Evolutionary conservation across 2,113 vertebrate species (phyloP), one percentile per base, ranked within the genome.

Genomic region (Heterochromis multidens): DNA sequence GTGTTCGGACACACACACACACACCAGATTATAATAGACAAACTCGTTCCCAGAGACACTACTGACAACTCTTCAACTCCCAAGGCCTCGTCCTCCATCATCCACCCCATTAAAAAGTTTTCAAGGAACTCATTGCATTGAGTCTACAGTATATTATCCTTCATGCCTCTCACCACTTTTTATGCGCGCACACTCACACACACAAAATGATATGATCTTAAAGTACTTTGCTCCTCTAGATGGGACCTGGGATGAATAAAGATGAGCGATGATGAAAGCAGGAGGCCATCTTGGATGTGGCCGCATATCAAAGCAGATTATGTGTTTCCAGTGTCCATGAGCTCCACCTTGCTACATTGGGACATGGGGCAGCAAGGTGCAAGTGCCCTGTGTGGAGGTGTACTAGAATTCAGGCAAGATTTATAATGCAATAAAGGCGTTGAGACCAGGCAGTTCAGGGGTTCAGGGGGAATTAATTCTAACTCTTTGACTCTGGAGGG

Each of bases 221-320:
- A 89, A 83, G 54, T 84, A 67, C 87, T 90, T 79, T 70, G 72
- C 78, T 85, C 77, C 49, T 77, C 54, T 79, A 57, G 82, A 88
- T 70, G 85, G 43, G 83, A 33, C 60, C 83, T 61, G 29, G 52
- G 78, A 79, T 90, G 85, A 85, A 94, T 95, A 94, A 94, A 95
- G 79, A 91, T 94, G 93, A 95, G 89, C 3, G 60, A 95, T 91
- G 92, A 92, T 83, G 70, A 56, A 60, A 81, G 77, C 84, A 84
- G 89, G 61, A 14, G 83, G 84, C 63, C 91, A 87, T 79, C 79
- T 79, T 61, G 58, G 81, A 58, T 85, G 77, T 79, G 89, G 88
- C 85, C 29, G 79, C 88, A 90, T 87, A 94, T 94, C 86, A 91
- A 91, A 92, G 70, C 79, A 83, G 87, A 89, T 91, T 81, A 92